phyloP scores from a whole-genome alignment of 2,888 invertebrate species.

The Ennomos fuscantarius region DNA sequence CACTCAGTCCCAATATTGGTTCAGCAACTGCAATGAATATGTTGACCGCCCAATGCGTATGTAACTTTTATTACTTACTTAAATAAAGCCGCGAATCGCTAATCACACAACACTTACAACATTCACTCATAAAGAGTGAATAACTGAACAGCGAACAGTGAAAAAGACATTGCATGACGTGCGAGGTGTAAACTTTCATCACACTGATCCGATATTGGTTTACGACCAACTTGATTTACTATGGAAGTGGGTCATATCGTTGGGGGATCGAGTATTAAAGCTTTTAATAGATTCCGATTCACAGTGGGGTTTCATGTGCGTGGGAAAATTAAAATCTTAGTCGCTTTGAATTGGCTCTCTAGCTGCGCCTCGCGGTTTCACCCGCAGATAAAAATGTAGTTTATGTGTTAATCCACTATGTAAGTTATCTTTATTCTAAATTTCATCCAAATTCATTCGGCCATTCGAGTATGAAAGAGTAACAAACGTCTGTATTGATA shows the following conservation, averaged over 20 bases:
- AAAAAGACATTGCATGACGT: conserved; percentile 72
- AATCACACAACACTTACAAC: conserved; percentile 40
- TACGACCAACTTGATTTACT: conserved; percentile 61
- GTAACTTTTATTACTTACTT: too few species aligned
- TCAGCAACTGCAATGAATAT: too few species aligned
- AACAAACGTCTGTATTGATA: too few species aligned
- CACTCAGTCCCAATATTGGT: too few species aligned
- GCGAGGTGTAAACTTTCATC: conserved; percentile 74
- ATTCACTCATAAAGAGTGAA: conserved; percentile 66
- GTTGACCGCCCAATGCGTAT: too few species aligned
- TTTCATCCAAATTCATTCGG: too few species aligned
- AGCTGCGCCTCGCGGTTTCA: too few species aligned
- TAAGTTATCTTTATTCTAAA: too few species aligned
- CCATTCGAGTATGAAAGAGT: too few species aligned
- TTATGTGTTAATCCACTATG: too few species aligned
- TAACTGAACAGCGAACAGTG: conserved; percentile 65
- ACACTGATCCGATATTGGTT: conserved; percentile 63
- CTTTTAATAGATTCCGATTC: conserved; percentile 36
- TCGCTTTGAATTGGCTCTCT: neutral
- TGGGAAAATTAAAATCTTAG: conserved; percentile 9
- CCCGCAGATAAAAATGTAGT: too few species aligned
- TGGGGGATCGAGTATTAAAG: conserved; percentile 32
- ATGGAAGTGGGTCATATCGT: conserved; percentile 7
- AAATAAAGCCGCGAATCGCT: neutral
- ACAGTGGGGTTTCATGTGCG: conserved; percentile 4